phyloP scores from a whole-genome alignment of 2,113 vertebrate genomes.

The Psilopsiagon aurifrons region DNA sequence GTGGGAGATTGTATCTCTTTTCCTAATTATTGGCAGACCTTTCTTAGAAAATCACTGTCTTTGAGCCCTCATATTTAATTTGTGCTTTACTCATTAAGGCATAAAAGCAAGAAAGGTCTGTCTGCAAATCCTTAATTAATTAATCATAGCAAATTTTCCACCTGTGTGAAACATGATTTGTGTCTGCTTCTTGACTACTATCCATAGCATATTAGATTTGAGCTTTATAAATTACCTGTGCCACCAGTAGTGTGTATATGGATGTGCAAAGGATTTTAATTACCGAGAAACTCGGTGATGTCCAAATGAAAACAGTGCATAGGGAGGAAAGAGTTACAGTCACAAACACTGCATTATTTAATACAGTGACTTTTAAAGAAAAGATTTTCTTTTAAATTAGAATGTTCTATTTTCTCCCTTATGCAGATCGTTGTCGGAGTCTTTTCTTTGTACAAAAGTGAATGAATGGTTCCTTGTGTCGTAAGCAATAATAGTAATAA shows the following conservation, averaged over 20 bases:
- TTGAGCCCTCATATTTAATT: conserved; percentile 25
- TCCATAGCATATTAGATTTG: background rate
- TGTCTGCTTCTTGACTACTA: conserved; percentile 1
- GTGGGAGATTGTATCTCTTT: background rate
- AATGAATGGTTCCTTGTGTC: background rate
- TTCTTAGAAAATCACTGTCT: conserved; percentile 19
- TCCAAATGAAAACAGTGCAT: background rate
- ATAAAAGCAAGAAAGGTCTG: background rate
- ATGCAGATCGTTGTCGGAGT: background rate
- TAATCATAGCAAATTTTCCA: conserved; percentile 33
- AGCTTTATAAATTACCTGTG: conserved; percentile 26
- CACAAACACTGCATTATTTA: background rate
- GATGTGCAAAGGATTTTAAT: background rate
- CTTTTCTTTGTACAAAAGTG: background rate
- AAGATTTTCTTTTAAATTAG: background rate
- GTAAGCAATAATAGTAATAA: background rate
- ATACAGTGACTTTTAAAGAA: background rate
- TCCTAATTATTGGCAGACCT: background rate
- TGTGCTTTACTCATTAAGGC: background rate
- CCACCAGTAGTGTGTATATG: background rate
- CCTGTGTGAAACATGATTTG: background rate
- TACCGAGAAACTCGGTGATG: background rate
- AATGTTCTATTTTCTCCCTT: background rate
- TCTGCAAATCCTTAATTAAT: conserved; percentile 23
- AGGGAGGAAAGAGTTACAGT: background rate